These are phyloP conservation scores for Metaphire vulgaris DNA, from an alignment of 1,140 invertebrate genomes.

Conservation along the genomic window DNA sequence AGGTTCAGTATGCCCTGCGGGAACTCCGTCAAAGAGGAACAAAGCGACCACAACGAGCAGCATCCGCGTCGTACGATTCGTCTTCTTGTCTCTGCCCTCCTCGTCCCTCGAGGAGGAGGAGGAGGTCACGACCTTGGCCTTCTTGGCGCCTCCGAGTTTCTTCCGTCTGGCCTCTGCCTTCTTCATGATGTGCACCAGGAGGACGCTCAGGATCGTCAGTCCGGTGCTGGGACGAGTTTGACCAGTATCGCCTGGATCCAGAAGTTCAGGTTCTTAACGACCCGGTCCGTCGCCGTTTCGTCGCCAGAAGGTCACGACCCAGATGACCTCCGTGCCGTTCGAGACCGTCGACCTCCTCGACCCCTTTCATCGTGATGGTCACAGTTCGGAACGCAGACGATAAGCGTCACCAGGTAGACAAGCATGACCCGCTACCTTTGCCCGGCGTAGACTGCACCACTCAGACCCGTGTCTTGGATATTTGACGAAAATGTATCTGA, in stretches of 20 bases:
- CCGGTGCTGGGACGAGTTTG: conserved; percentile 73
- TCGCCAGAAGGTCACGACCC: too few species aligned
- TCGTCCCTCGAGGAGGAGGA: too few species aligned
- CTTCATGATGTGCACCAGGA: conserved; percentile 60
- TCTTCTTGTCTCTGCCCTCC: too few species aligned
- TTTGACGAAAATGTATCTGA: conserved; percentile 44
- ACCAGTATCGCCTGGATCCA: conserved; percentile 82
- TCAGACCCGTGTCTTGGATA: conserved; percentile 40
- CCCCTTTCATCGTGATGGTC: conserved; percentile 58
- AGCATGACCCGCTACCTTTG: conserved; percentile 67
- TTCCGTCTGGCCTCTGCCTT: conserved; percentile 30
- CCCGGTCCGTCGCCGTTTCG: conserved; percentile 57
- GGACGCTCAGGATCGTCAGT: conserved; percentile 72
- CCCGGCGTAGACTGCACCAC: conserved; percentile 70
- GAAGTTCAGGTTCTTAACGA: conserved; percentile 66
- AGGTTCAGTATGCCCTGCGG: too few species aligned
- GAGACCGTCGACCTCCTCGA: neutral
- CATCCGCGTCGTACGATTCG: conserved; percentile 83
- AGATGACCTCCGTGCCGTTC: too few species aligned
- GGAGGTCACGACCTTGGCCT: too few species aligned
- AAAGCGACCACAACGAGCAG: conserved; percentile 75
- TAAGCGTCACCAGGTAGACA: conserved; percentile 65
- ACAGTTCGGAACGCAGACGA: conserved; percentile 75
- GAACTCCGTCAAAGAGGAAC: conserved; percentile 79
- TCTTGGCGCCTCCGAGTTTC: too few species aligned